Percentiles rank a stretch among this genome's conserved stretches.
Evolutionary conservation across 2,113 vertebrate species (phyloP).

Genomic region (Malurus cyaneus): DNA sequence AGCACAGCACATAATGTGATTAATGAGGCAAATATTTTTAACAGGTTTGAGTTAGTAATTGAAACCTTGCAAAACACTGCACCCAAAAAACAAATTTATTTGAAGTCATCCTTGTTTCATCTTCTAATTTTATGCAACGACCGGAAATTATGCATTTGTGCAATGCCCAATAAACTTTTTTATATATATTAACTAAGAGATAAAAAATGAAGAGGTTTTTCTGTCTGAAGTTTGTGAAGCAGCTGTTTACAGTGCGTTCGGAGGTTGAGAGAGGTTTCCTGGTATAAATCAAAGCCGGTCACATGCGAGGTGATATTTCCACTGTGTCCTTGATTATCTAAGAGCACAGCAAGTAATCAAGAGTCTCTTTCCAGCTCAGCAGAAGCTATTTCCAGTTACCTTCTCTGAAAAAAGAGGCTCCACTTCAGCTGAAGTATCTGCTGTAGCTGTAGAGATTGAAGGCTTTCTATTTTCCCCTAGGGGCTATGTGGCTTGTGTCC

Average conservation of each 20-base stretch:
- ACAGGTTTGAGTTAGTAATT: conserved; percentile 5
- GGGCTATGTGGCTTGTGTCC: neutral
- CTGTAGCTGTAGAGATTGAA: conserved; percentile 19
- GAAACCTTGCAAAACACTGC: conserved; percentile 13
- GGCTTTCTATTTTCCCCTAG: conserved; percentile 18
- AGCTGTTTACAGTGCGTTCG: conserved; percentile 32
- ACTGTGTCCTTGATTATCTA: conserved; percentile 55
- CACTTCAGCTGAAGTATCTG: conserved; percentile 22
- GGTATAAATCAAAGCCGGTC: conserved; percentile 53
- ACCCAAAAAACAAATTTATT: neutral
- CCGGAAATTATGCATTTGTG: conserved; percentile 2
- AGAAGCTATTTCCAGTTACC: conserved; percentile 43
- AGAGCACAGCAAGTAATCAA: conserved; percentile 59
- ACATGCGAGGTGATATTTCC: conserved; percentile 53
- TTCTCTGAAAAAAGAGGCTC: conserved; percentile 7
- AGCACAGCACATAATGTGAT: neutral
- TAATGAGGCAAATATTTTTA: conserved; percentile 37
- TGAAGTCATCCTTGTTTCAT: conserved; percentile 10
- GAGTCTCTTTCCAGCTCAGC: conserved; percentile 46
- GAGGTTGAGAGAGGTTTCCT: conserved; percentile 42
- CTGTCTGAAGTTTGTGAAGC: conserved; percentile 38
- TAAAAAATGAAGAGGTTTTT: conserved; percentile 15
- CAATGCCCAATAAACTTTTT: neutral
- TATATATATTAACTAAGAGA: neutral
- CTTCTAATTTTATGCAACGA: conserved; percentile 27